Evolutionary conservation across 2,113 vertebrate genomes (phyloP).

Genomic region (Suncus etruscus): DNA sequence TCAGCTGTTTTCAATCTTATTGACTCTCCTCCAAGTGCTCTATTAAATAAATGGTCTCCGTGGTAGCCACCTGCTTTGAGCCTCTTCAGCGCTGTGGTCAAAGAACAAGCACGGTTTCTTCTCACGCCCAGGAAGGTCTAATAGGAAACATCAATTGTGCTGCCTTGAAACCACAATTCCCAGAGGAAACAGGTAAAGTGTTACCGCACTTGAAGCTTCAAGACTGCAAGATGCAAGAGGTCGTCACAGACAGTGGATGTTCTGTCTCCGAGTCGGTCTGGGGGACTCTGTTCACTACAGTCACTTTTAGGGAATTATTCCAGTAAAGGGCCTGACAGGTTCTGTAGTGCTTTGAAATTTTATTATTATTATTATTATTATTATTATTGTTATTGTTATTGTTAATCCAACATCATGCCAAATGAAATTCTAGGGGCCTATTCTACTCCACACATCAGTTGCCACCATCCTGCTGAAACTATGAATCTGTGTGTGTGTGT

Average conservation of each 20-base stretch:
- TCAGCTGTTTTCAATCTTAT: slow-evolving; percentile 31
- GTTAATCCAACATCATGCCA: slow-evolving; percentile 5
- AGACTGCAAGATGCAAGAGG: background rate
- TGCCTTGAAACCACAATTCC: background rate
- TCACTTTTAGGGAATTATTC: slow-evolving; percentile 1
- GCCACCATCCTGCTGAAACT: background rate
- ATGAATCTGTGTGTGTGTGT: background rate
- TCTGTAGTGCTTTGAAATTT: background rate
- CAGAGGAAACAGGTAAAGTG: slow-evolving; percentile 19
- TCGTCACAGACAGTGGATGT: background rate
- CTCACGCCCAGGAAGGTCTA: background rate
- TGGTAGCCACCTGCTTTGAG: slow-evolving; percentile 32
- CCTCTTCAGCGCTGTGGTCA: slow-evolving; percentile 24
- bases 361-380: background rate
- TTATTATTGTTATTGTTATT: background rate
- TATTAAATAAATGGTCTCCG: background rate
- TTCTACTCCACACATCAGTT: background rate
- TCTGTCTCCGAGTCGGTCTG: background rate
- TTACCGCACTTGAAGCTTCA: background rate
- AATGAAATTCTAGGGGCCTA: background rate
- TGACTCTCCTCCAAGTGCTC: slow-evolving; percentile 51
- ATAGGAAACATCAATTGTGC: background rate
- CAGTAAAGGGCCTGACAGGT: background rate
- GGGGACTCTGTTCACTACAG: background rate
- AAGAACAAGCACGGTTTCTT: background rate